Percentiles rank a stretch among this genome's conserved stretches.
phyloP scores from a whole-genome alignment of 2,797 vertebrate genomes.

The Prionace glauca region DNA sequence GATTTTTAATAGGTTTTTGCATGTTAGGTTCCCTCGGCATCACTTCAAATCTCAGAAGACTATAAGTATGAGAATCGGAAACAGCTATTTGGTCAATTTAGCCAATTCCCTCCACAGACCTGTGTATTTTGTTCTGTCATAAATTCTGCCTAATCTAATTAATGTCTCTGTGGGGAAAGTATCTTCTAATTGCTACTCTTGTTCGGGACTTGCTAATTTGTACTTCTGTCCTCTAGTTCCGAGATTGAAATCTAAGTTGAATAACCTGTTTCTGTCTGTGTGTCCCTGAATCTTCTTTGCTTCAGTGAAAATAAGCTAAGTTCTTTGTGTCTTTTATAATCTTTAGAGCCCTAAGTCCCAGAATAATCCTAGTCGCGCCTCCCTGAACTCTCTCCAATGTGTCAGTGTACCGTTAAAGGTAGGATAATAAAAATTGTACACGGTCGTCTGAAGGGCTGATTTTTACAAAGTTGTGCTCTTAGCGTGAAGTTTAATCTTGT shows the following conservation, averaged over 20 bases:
- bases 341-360: constrained; percentile 33
- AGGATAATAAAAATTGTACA: constrained; percentile 24
- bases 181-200: neutral
- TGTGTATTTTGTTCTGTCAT: neutral
- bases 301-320: constrained; percentile 2
- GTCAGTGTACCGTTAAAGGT: constrained; percentile 34
- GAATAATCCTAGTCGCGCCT: constrained; percentile 35
- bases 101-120: neutral
- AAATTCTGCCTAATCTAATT: neutral
- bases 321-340: constrained; percentile 32
- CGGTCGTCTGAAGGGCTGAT: constrained; percentile 19
- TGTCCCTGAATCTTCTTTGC: constrained; percentile 10
- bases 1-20: neutral
- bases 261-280: constrained; percentile 30
- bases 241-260: constrained; percentile 3
- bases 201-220: neutral
- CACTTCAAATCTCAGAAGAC: neutral
- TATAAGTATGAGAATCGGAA: neutral
- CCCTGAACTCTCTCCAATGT: constrained; percentile 35
- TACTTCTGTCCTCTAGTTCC: neutral
- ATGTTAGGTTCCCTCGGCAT: neutral
- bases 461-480: constrained; percentile 16
- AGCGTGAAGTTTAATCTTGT: neutral
- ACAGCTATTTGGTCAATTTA: neutral
- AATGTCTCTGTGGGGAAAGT: neutral